These are phyloP conservation scores for Leptinotarsa defecta DNA, from an alignment of 1,140 invertebrate genomes.

Conservation along the genomic window DNA sequence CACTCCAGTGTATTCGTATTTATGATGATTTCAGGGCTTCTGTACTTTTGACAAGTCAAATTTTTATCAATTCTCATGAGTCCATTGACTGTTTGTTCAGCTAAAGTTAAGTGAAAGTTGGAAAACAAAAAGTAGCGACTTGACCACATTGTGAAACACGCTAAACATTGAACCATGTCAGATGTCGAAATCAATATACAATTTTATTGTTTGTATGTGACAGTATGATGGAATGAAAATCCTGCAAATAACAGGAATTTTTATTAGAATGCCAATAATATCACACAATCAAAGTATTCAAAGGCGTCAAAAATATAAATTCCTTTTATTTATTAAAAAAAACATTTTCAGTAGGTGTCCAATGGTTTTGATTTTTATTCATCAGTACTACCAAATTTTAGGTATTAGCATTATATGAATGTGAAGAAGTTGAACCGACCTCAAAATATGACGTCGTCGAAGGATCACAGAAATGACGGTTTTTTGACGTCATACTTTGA, in stretches of 20 bases:
- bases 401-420: constrained; percentile 11
- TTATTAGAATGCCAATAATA: too few relatives aligned
- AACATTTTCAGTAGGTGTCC: too few relatives aligned
- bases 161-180: too few relatives aligned
- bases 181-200: too few relatives aligned
- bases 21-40: constrained; percentile 2
- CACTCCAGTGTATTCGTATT: too few relatives aligned
- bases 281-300: too few relatives aligned
- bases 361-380: neutral
- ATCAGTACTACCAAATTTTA: neutral
- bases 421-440: neutral
- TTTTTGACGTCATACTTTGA: constrained; percentile 17
- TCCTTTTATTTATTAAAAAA: too few relatives aligned
- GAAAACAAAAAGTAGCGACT: neutral
- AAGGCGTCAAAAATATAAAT: too few relatives aligned
- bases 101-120: constrained; percentile 9
- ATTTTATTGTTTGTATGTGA: too few relatives aligned
- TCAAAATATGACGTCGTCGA: neutral
- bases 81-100: neutral
- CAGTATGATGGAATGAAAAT: too few relatives aligned
- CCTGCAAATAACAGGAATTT: too few relatives aligned
- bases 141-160: too few relatives aligned
- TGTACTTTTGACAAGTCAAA: neutral
- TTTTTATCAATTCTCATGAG: neutral
- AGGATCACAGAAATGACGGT: constrained; percentile 10